Conservation (phyloP, 2,888 invertebrate genomes). For the Agrypnus murinus region DNA sequence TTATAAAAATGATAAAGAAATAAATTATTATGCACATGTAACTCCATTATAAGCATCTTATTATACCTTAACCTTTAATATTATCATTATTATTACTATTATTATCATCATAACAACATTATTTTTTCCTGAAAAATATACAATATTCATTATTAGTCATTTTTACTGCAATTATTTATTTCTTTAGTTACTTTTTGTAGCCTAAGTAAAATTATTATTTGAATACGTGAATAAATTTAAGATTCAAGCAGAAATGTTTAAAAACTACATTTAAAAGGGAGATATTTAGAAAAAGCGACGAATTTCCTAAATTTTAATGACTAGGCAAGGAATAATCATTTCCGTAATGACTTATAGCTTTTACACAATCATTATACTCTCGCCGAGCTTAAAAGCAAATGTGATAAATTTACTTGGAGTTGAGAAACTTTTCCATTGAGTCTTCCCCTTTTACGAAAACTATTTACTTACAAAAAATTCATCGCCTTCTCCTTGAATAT, state of each 20-base stretch:
- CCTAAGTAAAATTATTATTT: conserved; percentile 23
- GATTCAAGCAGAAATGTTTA: neutral
- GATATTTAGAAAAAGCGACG: neutral
- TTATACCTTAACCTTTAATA: conserved; percentile 28
- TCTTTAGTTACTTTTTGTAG: conserved; percentile 31
- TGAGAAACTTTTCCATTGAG: too few relatives aligned
- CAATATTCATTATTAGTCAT: conserved; percentile 30
- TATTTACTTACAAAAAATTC: too few relatives aligned
- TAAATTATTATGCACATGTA: conserved; percentile 12
- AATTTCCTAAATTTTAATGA: too few relatives aligned
- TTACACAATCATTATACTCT: too few relatives aligned
- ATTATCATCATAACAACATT: conserved; percentile 34
- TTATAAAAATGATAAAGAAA: conserved; percentile 4
- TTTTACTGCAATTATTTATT: conserved; percentile 17
- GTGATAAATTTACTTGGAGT: too few relatives aligned
- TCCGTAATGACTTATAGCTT: too few relatives aligned
- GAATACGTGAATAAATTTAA: neutral
- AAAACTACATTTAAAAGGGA: neutral
- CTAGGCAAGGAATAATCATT: too few relatives aligned
- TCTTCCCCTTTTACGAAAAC: too few relatives aligned
- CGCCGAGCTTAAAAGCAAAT: too few relatives aligned
- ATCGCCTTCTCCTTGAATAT: too few relatives aligned
- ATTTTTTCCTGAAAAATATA: conserved; percentile 39
- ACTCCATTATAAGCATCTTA: conserved; percentile 35
- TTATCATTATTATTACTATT: conserved; percentile 6